Evolutionary conservation across 2,888 invertebrate genomes (phyloP).

Genomic region (Tridacna crocea): DNA sequence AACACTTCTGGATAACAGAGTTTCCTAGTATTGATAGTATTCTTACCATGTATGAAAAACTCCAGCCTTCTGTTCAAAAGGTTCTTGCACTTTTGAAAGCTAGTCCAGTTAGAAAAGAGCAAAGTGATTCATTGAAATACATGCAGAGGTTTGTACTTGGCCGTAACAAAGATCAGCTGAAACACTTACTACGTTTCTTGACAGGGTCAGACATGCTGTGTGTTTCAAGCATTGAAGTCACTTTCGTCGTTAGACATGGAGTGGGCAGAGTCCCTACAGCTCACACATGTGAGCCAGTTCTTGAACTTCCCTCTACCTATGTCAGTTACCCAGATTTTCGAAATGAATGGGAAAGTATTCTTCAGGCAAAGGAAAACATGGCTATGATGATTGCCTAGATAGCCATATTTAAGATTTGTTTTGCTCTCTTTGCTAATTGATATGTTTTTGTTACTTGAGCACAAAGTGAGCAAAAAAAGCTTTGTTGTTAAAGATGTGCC

Average conservation of each 20-base stretch:
- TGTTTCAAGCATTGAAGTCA: conserved; percentile 27
- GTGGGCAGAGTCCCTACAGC: conserved; percentile 24
- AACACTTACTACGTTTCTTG: conserved; percentile 18
- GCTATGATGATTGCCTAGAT: not conserved
- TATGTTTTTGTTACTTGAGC: too few relatives aligned
- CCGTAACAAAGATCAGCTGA: conserved; percentile 15
- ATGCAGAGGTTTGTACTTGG: conserved; percentile 36
- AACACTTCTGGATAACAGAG: not conserved
- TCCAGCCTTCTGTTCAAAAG: conserved; percentile 3
- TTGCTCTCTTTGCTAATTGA: too few relatives aligned
- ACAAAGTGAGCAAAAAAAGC: too few relatives aligned
- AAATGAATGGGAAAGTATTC: conserved; percentile 31
- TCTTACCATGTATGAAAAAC: too few relatives aligned
- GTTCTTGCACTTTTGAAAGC: conserved; percentile 12
- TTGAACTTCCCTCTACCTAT: conserved; percentile 34
- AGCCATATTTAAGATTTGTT: too few relatives aligned
- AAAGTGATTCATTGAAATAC: conserved; percentile 24
- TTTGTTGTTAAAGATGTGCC: too few relatives aligned
- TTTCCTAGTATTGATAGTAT: too few relatives aligned
- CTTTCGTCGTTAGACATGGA: conserved; percentile 24
- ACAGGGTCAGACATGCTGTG: conserved; percentile 38
- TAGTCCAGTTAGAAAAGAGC: conserved; percentile 9
- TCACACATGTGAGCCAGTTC: conserved; percentile 38
- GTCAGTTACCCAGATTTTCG: conserved; percentile 28
- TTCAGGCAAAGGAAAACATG: conserved; percentile 20